A percentile compares a stretch with the other conserved stretches of the same genome.
These are phyloP conservation scores for Leptinotarsa tumamoca DNA, from an alignment of 2,888 invertebrate genomes.

Conservation along the genomic window DNA sequence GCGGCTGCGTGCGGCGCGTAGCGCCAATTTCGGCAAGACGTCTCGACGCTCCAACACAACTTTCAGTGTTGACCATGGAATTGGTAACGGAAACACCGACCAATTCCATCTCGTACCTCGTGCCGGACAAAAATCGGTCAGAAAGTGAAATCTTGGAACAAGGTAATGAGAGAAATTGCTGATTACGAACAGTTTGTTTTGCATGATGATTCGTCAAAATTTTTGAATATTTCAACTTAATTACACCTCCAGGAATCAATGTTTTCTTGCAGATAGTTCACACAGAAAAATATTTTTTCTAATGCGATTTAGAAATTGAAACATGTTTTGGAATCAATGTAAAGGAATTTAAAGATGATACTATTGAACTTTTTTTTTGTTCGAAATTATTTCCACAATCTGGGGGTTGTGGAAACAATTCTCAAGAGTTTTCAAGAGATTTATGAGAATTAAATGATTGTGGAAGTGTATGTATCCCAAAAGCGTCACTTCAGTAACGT, in stretches of 20 bases:
- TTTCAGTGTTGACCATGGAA: constrained; percentile 50
- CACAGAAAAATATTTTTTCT: too few species aligned
- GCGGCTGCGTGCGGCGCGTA: constrained; percentile 61
- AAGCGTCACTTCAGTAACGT: too few species aligned
- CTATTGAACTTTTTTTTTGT: too few species aligned
- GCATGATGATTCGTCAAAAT: not conserved
- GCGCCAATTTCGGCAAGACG: constrained; percentile 54
- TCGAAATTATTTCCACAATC: too few species aligned
- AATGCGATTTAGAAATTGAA: too few species aligned
- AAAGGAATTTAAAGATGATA: too few species aligned
- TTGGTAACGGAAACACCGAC: constrained; percentile 48
- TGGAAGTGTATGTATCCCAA: too few species aligned
- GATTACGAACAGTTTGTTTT: not conserved
- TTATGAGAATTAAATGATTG: too few species aligned
- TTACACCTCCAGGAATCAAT: not conserved
- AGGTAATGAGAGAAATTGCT: constrained; percentile 28
- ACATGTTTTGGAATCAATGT: too few species aligned
- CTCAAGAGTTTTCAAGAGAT: too few species aligned
- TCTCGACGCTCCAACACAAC: constrained; percentile 42
- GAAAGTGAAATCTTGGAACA: constrained; percentile 41
- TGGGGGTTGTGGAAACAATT: too few species aligned
- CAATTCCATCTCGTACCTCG: constrained; percentile 41
- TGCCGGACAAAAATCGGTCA: constrained; percentile 43
- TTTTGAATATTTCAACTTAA: not conserved
- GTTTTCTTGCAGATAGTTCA: too few species aligned